phyloP scores from a whole-genome alignment of 2,797 vertebrate species.

The Somateria mollissima region DNA sequence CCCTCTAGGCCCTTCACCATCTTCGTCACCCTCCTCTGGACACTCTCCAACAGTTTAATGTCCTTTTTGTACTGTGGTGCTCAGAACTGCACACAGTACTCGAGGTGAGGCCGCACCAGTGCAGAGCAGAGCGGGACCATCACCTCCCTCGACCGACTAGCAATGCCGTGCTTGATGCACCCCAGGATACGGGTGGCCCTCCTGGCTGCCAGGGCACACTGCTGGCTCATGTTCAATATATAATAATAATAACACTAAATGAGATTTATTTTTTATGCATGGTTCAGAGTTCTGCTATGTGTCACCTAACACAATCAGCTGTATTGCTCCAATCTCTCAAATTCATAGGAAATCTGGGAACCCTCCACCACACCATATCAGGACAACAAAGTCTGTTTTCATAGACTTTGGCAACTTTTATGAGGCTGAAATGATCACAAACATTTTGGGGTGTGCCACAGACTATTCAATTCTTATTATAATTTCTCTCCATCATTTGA shows the following conservation, averaged over 20 bases:
- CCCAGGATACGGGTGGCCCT: too few relatives aligned
- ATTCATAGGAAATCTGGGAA: conserved; percentile 67
- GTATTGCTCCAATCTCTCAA: conserved; percentile 13
- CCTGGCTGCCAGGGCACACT: too few relatives aligned
- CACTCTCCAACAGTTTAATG: too few relatives aligned
- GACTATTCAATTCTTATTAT: conserved; percentile 56
- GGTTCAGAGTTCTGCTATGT: conserved; percentile 69
- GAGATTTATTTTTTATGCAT: conserved; percentile 44
- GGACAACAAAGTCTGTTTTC: conserved; percentile 69
- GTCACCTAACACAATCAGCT: conserved; percentile 71
- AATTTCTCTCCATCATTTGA: conserved; percentile 46
- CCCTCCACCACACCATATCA: conserved; percentile 49
- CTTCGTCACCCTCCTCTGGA: too few relatives aligned
- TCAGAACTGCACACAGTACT: too few relatives aligned
- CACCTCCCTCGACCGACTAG: too few relatives aligned
- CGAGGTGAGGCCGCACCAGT: too few relatives aligned
- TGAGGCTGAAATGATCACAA: conserved; percentile 60
- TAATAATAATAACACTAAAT: background rate
- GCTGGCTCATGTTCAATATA: too few relatives aligned
- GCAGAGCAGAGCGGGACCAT: too few relatives aligned
- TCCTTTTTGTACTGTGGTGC: too few relatives aligned
- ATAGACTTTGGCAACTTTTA: conserved; percentile 62
- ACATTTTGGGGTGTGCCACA: conserved; percentile 43
- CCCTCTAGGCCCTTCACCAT: too few relatives aligned
- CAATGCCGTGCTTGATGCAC: too few relatives aligned